Base-by-base conservation (phyloP, 2,888 invertebrate genomes). In the Entomobrya proxima region DNA sequence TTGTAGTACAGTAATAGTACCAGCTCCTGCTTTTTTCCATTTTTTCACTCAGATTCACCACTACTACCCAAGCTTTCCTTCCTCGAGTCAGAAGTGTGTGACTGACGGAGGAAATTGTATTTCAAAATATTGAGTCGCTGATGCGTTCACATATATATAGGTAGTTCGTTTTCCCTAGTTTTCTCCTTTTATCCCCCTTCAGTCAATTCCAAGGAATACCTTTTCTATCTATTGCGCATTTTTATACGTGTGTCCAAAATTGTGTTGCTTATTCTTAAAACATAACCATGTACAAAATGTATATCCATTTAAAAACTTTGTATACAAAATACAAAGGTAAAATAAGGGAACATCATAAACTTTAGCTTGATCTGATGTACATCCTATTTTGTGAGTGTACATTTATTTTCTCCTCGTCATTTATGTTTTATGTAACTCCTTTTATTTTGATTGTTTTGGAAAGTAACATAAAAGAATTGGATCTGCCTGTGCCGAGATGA, bases 81-180 rank as follows among this genome's bases (percentile, higher is more conserved):
- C 40, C 44, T 52, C n/a, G 18, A 55, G 44, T 32, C 37, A 74
- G 58, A 76, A 61, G 50, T 79, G 67, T 88, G 87, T 88, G 87
- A 88, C 74, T 88, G 88, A 87, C 88, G 85, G 88, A 88, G 87
- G 88, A 88, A 88, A 88, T 88, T 88, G 88, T 85, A 84, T 87
- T 88, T 86, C 86, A 87, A 88, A 88, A 86, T 87, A 88, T 86
- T 86, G 85, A 87, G 80, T 76, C 82, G 87, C 74, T 87, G 87
- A 88, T 87, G 87, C 87, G 87, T 88, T 80, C 80, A 80, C 27
- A 64, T 37, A 47, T n/a, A 47, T n/a, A n/a, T n/a, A n/a, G n/a
- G n/a, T 80, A 37, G 86, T 37, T 72, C 84, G 67, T 74, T 52
- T 3, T 32, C 30, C 15, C 11, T 61, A 32, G 32, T n/a, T 37